These are phyloP conservation scores for Hippoglossus hippoglossus DNA, from an alignment of 2,797 vertebrate species.

Conservation along the genomic window DNA sequence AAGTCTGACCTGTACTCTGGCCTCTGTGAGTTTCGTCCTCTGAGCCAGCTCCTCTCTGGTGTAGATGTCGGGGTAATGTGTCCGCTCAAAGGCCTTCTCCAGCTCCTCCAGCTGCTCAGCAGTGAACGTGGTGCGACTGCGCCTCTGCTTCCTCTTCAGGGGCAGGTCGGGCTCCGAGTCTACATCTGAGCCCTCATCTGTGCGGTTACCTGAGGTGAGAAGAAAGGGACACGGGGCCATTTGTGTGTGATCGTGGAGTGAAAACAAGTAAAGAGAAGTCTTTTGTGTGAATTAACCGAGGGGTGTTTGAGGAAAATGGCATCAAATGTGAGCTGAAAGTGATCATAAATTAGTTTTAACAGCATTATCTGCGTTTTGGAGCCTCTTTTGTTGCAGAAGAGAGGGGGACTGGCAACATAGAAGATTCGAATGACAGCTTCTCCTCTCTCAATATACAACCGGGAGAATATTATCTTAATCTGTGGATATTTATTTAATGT, in stretches of 20 bases:
- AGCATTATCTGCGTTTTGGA: constrained; percentile 57
- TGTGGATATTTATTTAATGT: constrained; percentile 83
- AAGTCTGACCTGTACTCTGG: constrained; percentile 92
- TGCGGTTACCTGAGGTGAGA: constrained; percentile 87
- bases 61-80: constrained; percentile 99
- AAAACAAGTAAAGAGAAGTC: constrained; percentile 18
- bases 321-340: constrained; percentile 41
- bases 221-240: constrained; percentile 40
- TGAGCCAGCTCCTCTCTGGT: constrained; percentile 97
- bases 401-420: constrained; percentile 44
- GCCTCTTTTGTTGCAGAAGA: constrained; percentile 58
- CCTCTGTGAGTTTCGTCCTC: constrained; percentile 97
- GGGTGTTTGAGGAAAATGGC: constrained; percentile 37
- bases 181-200: constrained; percentile 95
- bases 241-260: constrained; percentile 51
- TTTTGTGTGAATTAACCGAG: constrained; percentile 38
- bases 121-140: constrained; percentile 98
- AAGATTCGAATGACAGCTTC: constrained; percentile 77
- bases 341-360: constrained; percentile 31
- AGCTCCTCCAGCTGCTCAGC: constrained; percentile 98
- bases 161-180: constrained; percentile 97
- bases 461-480: constrained; percentile 84
- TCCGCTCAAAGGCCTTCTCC: constrained; percentile 98
- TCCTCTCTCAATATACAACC: constrained; percentile 73
- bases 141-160: constrained; percentile 96